Conservation (phyloP, 1,140 invertebrate genomes). For the Trinorchestia longiramus region DNA sequence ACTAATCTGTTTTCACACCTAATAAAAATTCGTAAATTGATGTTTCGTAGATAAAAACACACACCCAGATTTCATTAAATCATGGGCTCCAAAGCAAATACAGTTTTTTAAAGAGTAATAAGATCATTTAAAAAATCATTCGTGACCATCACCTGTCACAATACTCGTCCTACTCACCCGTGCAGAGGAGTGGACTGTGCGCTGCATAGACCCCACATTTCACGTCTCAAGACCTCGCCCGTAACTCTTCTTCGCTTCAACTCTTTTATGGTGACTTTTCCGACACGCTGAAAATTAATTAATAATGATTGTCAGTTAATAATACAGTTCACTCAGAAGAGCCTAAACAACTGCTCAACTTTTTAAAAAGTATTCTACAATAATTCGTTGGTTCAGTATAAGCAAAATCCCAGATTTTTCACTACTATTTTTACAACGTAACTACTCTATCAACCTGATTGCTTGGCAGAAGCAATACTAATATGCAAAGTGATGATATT, state of each 20-base stretch:
- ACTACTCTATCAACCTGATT: too few species aligned
- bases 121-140: too few species aligned
- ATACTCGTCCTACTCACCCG: conserved; percentile 55
- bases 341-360: neutral
- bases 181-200: conserved; percentile 65
- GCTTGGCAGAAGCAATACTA: too few species aligned
- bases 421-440: too few species aligned
- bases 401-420: neutral
- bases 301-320: neutral
- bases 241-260: conserved; percentile 85
- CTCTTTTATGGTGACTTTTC: conserved; percentile 81
- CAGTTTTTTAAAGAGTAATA: too few species aligned
- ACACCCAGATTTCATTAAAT: too few species aligned
- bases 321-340: neutral
- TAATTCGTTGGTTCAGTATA: neutral
- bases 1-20: too few species aligned
- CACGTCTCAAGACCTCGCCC: conserved; percentile 83
- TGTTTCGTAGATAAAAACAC: too few species aligned
- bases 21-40: too few species aligned
- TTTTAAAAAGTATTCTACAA: neutral
- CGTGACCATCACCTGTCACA: neutral
- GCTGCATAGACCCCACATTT: conserved; percentile 81
- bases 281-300: conserved; percentile 58
- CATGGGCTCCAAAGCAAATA: too few species aligned
- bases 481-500: too few species aligned